Percentiles rank a stretch among this genome's conserved stretches.
phyloP scores from a whole-genome alignment of 1,140 invertebrate genomes.

The Dendroctonus ponderosae region DNA sequence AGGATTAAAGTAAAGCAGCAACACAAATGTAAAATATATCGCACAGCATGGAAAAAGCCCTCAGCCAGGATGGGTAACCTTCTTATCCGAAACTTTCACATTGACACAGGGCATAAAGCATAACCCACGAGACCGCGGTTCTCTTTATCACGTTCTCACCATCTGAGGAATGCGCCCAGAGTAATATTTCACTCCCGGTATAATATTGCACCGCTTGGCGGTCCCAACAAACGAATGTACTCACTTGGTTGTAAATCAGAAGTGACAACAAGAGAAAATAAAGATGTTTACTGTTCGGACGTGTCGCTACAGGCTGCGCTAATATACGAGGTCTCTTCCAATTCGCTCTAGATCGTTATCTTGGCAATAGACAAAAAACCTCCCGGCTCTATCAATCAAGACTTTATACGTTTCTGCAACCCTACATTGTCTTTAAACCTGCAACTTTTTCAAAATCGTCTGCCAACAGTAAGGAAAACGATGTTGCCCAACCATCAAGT shows the following conservation, averaged over 20 bases:
- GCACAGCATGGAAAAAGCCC: too few relatives aligned
- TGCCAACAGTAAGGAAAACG: too few relatives aligned
- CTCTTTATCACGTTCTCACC: conserved; percentile 26
- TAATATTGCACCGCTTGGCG: conserved; percentile 30
- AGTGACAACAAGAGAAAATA: conserved; percentile 30
- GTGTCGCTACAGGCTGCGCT: conserved; percentile 9
- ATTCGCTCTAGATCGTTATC: too few relatives aligned
- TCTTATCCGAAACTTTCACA: conserved; percentile 12
- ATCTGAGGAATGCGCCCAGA: conserved; percentile 23
- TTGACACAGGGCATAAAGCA: conserved; percentile 19
- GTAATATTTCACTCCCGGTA: conserved; percentile 29
- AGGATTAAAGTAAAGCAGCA: too few relatives aligned
- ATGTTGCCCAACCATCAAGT: too few relatives aligned
- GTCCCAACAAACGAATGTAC: conserved; percentile 29
- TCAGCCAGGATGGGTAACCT: background rate
- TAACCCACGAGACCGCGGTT: conserved; percentile 14
- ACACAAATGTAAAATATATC: too few relatives aligned
- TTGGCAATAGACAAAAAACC: too few relatives aligned
- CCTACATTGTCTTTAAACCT: too few relatives aligned
- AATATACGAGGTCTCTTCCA: background rate
- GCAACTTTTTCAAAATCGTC: too few relatives aligned
- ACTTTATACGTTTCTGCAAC: too few relatives aligned
- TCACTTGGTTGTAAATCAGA: conserved; percentile 28
- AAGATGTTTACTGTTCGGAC: conserved; percentile 29
- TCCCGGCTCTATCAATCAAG: too few relatives aligned